These are phyloP conservation scores for Coleophora flavipennella DNA, from an alignment of 2,888 invertebrate genomes.

Conservation along the genomic window DNA sequence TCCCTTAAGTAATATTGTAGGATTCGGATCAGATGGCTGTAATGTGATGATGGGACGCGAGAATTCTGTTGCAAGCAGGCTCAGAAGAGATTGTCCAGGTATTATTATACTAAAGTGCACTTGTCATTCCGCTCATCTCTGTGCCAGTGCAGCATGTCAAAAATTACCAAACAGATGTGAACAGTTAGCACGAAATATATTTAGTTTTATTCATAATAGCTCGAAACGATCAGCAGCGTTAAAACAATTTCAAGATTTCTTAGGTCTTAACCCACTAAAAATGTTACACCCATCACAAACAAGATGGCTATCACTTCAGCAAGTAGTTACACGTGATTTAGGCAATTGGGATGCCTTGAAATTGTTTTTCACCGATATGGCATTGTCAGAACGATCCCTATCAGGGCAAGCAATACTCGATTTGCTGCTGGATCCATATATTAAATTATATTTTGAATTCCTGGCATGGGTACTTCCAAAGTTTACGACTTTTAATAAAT, in stretches of 20 bases:
- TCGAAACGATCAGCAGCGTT: slow-evolving; percentile 3
- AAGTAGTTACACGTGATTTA: too few species aligned
- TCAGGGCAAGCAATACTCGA: slow-evolving; percentile 2
- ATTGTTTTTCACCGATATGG: background rate
- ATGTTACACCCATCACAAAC: too few species aligned
- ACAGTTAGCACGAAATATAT: slow-evolving; percentile 23
- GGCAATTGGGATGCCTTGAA: too few species aligned
- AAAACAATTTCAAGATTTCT: slow-evolving; percentile 4
- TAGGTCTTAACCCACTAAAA: too few species aligned
- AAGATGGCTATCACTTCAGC: too few species aligned
- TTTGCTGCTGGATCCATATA: slow-evolving; percentile 2
- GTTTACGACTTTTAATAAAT: slow-evolving; percentile 4
- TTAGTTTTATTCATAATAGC: slow-evolving; percentile 11
- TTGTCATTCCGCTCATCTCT: slow-evolving; percentile 28
- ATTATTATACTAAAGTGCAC: slow-evolving; percentile 20
- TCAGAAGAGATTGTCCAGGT: slow-evolving; percentile 6
- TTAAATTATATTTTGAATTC: slow-evolving; percentile 9
- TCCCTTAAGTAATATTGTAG: slow-evolving; percentile 11
- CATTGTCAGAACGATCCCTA: slow-evolving; percentile 4
- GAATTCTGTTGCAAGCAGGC: slow-evolving; percentile 12
- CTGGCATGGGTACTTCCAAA: slow-evolving; percentile 10
- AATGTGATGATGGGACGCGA: slow-evolving; percentile 15
- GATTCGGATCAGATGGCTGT: slow-evolving; percentile 15
- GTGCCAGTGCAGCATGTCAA: slow-evolving; percentile 27
- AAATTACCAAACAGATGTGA: slow-evolving; percentile 21